Conservation (phyloP, 1,140 invertebrate species). For the Danaus melanippus region DNA sequence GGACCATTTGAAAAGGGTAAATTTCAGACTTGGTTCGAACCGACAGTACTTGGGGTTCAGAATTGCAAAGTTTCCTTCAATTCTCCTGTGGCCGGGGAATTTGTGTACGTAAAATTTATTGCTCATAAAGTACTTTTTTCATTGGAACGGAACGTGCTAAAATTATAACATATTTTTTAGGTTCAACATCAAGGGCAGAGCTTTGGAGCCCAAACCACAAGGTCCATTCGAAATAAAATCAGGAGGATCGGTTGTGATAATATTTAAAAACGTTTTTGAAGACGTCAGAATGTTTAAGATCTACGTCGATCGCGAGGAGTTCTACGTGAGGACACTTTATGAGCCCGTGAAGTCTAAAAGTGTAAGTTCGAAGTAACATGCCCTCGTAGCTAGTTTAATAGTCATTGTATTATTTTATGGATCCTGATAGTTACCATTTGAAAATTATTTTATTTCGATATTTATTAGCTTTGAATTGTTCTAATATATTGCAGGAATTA, state of each 20-base stretch:
- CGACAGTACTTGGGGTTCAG: slow-evolving; percentile 43
- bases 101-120: slow-evolving; percentile 39
- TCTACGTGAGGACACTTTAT: slow-evolving; percentile 42
- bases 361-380: slow-evolving; percentile 22
- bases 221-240: slow-evolving; percentile 47
- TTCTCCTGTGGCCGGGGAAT: slow-evolving; percentile 47
- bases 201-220: slow-evolving; percentile 43
- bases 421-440: too few species aligned
- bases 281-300: slow-evolving; percentile 47
- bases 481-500: too few species aligned
- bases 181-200: slow-evolving; percentile 50
- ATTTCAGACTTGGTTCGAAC: slow-evolving; percentile 50
- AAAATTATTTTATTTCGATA: too few species aligned
- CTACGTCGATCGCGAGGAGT: slow-evolving; percentile 45
- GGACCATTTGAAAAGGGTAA: slow-evolving; percentile 55
- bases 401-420: too few species aligned
- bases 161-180: slow-evolving; percentile 24
- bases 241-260: slow-evolving; percentile 34
- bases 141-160: background rate
- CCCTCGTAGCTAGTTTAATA: too few species aligned
- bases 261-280: slow-evolving; percentile 56
- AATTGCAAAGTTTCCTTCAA: slow-evolving; percentile 45
- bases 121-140: background rate
- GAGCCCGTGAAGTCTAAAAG: slow-evolving; percentile 51
- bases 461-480: too few species aligned